phyloP scores from a whole-genome alignment of 2,113 vertebrate genomes.

The Psilopogon haemacephalus region DNA sequence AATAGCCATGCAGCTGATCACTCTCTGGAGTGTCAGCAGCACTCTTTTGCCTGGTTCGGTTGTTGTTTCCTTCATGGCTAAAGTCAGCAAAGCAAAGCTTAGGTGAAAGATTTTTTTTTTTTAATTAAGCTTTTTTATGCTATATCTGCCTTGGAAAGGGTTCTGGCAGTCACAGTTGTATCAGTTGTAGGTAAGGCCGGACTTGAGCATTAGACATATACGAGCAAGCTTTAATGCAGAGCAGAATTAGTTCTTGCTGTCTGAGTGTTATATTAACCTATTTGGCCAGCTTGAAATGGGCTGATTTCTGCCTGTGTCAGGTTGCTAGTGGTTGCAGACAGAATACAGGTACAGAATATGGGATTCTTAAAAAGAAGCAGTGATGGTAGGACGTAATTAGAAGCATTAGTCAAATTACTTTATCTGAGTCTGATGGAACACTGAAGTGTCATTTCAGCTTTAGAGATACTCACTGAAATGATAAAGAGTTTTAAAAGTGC shows the following conservation, averaged over 20 bases:
- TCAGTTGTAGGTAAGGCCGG: background rate
- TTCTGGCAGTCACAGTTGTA: background rate
- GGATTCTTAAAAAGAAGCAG: background rate
- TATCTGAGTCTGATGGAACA: background rate
- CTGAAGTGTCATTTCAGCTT: background rate
- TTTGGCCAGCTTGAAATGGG: background rate
- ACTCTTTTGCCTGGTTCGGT: background rate
- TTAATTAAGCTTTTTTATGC: background rate
- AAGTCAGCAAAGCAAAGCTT: background rate
- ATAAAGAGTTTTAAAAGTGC: background rate
- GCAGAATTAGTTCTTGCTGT: background rate
- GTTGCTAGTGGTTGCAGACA: background rate
- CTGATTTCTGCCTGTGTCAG: background rate
- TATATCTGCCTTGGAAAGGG: background rate
- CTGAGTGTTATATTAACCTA: background rate
- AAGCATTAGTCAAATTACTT: background rate
- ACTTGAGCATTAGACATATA: background rate
- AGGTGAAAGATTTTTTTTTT: background rate
- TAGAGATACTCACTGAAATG: background rate
- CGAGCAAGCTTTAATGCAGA: background rate
- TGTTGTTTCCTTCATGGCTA: background rate
- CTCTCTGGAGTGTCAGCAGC: background rate
- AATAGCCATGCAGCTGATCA: background rate
- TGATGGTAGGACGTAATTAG: background rate
- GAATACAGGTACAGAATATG: background rate